These are phyloP conservation scores for Melanotaenia boesemani DNA, from an alignment of 2,797 vertebrate species.

Conservation along the genomic window DNA sequence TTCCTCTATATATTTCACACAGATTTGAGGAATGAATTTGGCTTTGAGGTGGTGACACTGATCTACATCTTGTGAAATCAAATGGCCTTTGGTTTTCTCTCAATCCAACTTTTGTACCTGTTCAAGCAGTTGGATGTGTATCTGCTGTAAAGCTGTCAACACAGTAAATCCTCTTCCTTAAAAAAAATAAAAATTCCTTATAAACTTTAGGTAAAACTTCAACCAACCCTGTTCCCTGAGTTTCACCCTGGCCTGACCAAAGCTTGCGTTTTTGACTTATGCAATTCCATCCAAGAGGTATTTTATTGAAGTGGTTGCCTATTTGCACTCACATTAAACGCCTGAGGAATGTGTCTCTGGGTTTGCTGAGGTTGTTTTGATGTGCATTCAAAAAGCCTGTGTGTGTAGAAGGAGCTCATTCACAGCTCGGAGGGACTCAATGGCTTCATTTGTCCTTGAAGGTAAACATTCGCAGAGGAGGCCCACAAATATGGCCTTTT, in stretches of 20 bases:
- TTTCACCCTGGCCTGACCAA: slow-evolving; percentile 50
- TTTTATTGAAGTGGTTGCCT: slow-evolving; percentile 86
- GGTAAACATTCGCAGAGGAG: slow-evolving; percentile 83
- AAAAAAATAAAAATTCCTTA: slow-evolving; percentile 32
- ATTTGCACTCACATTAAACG: slow-evolving; percentile 84
- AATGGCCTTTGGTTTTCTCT: slow-evolving; percentile 6
- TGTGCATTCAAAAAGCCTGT: slow-evolving; percentile 80
- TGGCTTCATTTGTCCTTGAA: slow-evolving; percentile 85
- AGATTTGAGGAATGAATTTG: slow-evolving; percentile 31
- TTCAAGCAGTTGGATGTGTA: slow-evolving; percentile 36
- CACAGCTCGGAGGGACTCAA: slow-evolving; percentile 81
- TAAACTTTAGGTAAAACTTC: slow-evolving; percentile 62
- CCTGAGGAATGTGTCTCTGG: slow-evolving; percentile 80
- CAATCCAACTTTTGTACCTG: slow-evolving; percentile 47
- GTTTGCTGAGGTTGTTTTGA: slow-evolving; percentile 85
- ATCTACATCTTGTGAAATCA: slow-evolving; percentile 25
- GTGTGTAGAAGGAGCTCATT: slow-evolving; percentile 85
- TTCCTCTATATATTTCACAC: slow-evolving; percentile 41
- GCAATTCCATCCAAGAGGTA: slow-evolving; percentile 79
- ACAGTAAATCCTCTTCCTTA: slow-evolving; percentile 59
- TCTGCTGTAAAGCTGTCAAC: slow-evolving; percentile 61
- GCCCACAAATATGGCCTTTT: slow-evolving; percentile 83
- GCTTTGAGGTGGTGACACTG: slow-evolving; percentile 37
- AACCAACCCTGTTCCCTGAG: slow-evolving; percentile 39
- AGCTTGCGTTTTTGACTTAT: slow-evolving; percentile 68